Evolutionary conservation across 37 sponge, comb jelly and placozoan genomes (phyloP), one percentile per base, ranked within the genome.

Genomic region (Petrosia ficiformis): DNA sequence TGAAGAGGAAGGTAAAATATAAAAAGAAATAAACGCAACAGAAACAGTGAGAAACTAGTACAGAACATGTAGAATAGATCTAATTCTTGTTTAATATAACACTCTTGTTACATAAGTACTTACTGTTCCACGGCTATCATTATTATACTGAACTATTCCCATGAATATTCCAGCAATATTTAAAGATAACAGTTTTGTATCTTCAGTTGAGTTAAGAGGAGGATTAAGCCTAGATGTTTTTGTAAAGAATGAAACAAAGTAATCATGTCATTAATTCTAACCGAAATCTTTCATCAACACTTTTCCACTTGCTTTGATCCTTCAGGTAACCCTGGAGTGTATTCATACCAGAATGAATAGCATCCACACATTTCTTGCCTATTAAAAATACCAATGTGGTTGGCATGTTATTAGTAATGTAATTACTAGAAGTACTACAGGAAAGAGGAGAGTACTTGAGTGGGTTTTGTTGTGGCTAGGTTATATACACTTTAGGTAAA

Each of bases 121-220:
- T 48, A 48, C 54, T 8, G 14, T 48, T 48, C 54, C 94, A 16
- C 70, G 81, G 74, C 87, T 90, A 76, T 94, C 95, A 44, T 40
- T 83, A 60, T 94, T 94, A 84, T 94, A 94, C 76, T 94, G 95
- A 37, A 94, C 95, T 26, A 94, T 44, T 2, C 74, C 95, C 65
- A 73, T 72, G 57, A 94, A 90, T 42, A 66, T 87, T 16, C 89
- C 95, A 31, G 85, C 88, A 34, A 90, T 42, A 21, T 35, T 77
- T 28, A 70, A 37, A 26, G 82, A 75, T 39, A 91, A 30, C 34
- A 57, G 79, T 30, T 28, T 25, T 16, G 72, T 75, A 58, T 94
- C 93, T 30, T 72, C 11, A 32, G 44, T 30, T 37, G n/a, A 64
- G 32, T 59, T 3, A 5, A 94, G 74, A 32, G 89, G 85, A 48